Evolutionary conservation across 1,140 invertebrate species (phyloP).

Genomic region (Trachymyrmex septentrionalis): DNA sequence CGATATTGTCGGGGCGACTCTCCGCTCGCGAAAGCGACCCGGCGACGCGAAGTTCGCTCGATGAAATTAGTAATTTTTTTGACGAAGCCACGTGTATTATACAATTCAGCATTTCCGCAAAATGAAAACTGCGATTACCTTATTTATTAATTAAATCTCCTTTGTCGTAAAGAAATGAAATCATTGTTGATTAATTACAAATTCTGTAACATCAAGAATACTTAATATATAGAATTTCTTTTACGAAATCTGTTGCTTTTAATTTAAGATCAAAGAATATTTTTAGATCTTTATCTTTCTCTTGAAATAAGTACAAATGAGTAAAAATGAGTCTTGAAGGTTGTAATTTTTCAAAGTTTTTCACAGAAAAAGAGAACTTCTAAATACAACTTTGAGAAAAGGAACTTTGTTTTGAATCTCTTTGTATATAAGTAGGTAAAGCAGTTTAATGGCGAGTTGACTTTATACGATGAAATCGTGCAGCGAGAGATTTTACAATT

Average conservation of each 20-base stretch:
- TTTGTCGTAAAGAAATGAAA: background rate
- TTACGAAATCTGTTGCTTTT: background rate
- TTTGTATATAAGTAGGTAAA: background rate
- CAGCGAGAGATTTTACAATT: constrained; percentile 8
- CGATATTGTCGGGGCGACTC: constrained; percentile 11
- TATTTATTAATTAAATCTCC: background rate
- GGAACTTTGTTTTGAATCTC: background rate
- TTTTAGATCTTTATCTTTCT: background rate
- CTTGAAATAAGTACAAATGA: background rate
- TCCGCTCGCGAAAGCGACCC: background rate
- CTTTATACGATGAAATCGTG: background rate
- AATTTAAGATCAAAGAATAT: background rate
- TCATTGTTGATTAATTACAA: background rate
- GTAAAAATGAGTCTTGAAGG: background rate
- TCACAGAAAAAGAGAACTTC: background rate
- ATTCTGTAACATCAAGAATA: background rate
- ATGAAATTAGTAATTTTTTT: constrained; percentile 9
- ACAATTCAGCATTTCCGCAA: background rate
- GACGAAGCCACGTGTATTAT: background rate
- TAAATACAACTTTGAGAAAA: background rate
- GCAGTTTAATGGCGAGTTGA: background rate
- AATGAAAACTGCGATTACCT: background rate
- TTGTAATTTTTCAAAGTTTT: background rate
- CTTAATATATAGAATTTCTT: background rate
- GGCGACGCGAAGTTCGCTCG: background rate